Base-by-base conservation (phyloP, 2,797 vertebrate species). In the Thunnus albacares region DNA sequence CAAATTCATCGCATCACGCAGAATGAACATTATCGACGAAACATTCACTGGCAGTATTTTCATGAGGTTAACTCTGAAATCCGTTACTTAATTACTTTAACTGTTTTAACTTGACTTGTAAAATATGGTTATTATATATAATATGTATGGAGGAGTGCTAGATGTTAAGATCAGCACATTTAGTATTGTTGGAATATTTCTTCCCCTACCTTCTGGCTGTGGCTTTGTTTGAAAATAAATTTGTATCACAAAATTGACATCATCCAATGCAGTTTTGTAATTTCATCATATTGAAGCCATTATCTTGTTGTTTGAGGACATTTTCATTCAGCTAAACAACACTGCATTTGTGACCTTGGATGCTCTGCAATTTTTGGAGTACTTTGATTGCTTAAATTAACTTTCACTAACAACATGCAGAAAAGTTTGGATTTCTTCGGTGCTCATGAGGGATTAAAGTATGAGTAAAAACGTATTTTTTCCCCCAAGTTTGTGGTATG, bases 371-470 rank as follows among this genome's bases (percentile, higher is more conserved):
- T 14, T 26, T 38, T 38, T 38, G n/a, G 24, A 24, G 28, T 56
- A 38, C 10, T 59, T 52, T 47, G n/a, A 70, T 56, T 1, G 61
- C 41, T 63, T 57, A 43, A 45, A 61, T 55, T 20, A 53, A 69
- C 49, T 69, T 6, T 52, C 17, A 52, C 7, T n/a, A 47, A 58
- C 22, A 51, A 41, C 22, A 41, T 38, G 38, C 38, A 38, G 11
- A 38, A 38, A 35, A 8, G 8, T 35, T 35, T 11, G 10, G 11
- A 12, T 38, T 38, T 38, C 9, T 3, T 38, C 3, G 2, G 2
- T 38, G 10, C 9, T 11, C 38, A 38, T 12, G 10, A 38, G 9
- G 38, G 38, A 10, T 38, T 38, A 11, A 2, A 38, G 10, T 11
- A 12, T 11, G 9, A 38, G 2, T 10, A 38, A 38, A 38, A 38